These are phyloP conservation scores for Probosciger aterrimus DNA, from an alignment of 2,113 vertebrate species.

Conservation along the genomic window DNA sequence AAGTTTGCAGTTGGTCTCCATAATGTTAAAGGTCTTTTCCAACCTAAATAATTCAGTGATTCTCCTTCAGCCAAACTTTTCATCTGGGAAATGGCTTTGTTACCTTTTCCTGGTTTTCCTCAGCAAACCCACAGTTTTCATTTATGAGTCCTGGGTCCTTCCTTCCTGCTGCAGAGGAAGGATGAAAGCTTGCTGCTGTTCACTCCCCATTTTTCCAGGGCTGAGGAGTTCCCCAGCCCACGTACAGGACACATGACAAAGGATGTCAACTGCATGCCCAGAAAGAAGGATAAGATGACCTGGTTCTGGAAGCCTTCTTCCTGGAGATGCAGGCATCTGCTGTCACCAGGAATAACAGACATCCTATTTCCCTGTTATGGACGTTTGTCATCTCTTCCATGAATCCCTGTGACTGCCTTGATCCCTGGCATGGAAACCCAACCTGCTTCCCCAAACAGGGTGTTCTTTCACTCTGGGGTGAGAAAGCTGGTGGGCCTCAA, in stretches of 20 bases:
- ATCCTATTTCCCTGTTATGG: not conserved
- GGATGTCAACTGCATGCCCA: not conserved
- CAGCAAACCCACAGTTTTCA: not conserved
- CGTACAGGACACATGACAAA: not conserved
- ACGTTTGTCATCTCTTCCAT: not conserved
- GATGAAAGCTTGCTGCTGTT: not conserved
- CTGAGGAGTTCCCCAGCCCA: not conserved
- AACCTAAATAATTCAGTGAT: not conserved
- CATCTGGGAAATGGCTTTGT: not conserved
- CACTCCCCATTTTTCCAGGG: not conserved
- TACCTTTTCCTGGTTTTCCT: not conserved
- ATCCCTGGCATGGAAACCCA: not conserved
- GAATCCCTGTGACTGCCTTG: not conserved
- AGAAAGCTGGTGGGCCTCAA: not conserved
- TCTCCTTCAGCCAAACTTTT: not conserved
- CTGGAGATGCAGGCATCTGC: not conserved
- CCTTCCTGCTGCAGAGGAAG: not conserved
- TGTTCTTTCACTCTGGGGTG: slow-evolving; percentile 31
- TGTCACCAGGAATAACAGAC: not conserved
- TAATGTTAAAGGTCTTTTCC: not conserved
- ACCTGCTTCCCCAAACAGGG: not conserved
- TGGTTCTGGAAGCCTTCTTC: not conserved
- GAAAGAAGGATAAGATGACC: not conserved
- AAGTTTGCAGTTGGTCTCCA: not conserved
- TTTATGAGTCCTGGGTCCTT: not conserved